These are phyloP conservation scores for Spilogale gracilis DNA, from an alignment of 2,113 vertebrate species.

Conservation along the genomic window DNA sequence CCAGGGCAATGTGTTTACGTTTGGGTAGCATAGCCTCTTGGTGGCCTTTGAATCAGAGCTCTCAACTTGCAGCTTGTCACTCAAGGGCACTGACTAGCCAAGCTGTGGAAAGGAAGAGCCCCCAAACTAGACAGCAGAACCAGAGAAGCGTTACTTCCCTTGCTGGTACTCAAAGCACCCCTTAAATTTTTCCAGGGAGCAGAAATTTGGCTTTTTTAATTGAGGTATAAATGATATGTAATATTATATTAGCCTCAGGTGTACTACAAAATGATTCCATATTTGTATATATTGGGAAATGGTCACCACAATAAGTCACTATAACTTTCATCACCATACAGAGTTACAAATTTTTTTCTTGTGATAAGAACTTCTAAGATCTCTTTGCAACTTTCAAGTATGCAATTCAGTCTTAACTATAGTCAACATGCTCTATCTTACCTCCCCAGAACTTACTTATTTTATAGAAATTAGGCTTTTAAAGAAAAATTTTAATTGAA, in stretches of 20 bases:
- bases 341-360: neutral
- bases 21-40: neutral
- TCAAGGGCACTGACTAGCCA: neutral
- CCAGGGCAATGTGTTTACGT: constrained; percentile 70
- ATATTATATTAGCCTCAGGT: neutral
- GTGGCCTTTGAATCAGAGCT: constrained; percentile 32
- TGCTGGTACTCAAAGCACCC: neutral
- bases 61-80: constrained; percentile 24
- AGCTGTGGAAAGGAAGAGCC: neutral
- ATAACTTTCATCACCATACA: neutral
- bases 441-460: neutral
- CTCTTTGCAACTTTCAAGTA: neutral
- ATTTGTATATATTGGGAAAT: neutral
- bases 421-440: neutral
- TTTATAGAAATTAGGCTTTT: neutral
- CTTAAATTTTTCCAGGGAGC: neutral
- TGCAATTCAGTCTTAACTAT: neutral
- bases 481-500: constrained; percentile 46
- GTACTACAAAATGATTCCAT: neutral
- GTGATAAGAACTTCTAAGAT: neutral
- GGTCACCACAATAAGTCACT: neutral
- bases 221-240: neutral
- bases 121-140: neutral
- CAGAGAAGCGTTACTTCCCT: neutral
- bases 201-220: neutral